Conservation (phyloP, 2,797 vertebrate species). For the Picus viridis region DNA sequence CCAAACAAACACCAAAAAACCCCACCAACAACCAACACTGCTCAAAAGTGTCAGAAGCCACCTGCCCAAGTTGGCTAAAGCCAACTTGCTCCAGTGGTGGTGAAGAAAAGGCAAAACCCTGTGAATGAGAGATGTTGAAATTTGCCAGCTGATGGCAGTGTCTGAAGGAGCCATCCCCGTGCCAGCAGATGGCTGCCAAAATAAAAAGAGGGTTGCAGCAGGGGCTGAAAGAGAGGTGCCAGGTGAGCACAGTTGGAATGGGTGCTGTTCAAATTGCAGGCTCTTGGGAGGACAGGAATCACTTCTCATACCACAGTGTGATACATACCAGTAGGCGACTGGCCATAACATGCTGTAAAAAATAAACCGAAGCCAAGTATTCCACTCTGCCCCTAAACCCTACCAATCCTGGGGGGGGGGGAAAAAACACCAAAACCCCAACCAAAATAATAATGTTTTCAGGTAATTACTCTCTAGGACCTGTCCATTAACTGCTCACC, state of each 20-base stretch:
- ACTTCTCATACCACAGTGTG: not conserved
- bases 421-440: no score
- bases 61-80: not conserved
- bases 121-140: constrained; percentile 22
- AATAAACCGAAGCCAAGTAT: not conserved
- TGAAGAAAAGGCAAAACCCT: not conserved
- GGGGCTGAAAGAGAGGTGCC: not conserved
- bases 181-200: not conserved
- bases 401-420: not conserved
- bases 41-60: not conserved
- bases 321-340: not conserved
- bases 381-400: not conserved
- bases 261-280: not conserved
- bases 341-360: not conserved
- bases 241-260: not conserved
- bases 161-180: constrained; percentile 42
- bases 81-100: not conserved
- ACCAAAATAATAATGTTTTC: not conserved
- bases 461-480: not conserved
- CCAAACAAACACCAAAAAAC: no score
- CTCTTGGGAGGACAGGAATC: not conserved
- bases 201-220: not conserved
- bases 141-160: constrained; percentile 68
- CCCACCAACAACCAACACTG: no score
- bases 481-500: not conserved